Conservation (phyloP, 2,113 vertebrate species). For the Corynorhinus townsendii region DNA sequence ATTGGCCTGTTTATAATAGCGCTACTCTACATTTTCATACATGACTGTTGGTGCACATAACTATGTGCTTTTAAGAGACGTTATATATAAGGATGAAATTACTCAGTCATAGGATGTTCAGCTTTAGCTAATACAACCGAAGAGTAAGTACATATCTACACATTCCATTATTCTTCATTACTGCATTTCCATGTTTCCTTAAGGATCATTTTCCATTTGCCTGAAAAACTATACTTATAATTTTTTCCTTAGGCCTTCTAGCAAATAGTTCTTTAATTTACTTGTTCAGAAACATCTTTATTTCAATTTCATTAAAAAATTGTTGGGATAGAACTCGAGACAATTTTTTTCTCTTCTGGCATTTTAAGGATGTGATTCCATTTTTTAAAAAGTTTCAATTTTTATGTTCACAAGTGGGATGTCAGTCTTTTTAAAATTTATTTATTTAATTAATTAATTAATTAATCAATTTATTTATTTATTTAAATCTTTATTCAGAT, state of each 20-base stretch:
- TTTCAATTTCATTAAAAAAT: background rate
- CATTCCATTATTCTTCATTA: background rate
- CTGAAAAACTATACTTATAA: background rate
- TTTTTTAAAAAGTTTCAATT: background rate
- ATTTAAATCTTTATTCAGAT: too few species aligned
- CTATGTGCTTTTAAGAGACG: background rate
- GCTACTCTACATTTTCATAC: background rate
- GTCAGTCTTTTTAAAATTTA: too few species aligned
- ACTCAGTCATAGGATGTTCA: background rate
- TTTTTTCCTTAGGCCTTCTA: background rate
- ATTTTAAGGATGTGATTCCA: background rate
- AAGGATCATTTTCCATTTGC: background rate
- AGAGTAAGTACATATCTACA: background rate
- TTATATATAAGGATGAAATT: background rate
- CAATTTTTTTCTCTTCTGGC: background rate
- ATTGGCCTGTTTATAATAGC: background rate
- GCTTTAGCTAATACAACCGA: background rate
- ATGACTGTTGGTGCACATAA: background rate
- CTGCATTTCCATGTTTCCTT: background rate
- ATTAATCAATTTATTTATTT: too few species aligned
- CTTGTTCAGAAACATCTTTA: background rate
- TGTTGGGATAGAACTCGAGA: background rate
- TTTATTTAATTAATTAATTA: too few species aligned
- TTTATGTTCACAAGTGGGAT: background rate
- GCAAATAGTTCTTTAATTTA: background rate